Conservation (phyloP, 2,797 vertebrate genomes). For the Poeciliopsis gracilis region DNA sequence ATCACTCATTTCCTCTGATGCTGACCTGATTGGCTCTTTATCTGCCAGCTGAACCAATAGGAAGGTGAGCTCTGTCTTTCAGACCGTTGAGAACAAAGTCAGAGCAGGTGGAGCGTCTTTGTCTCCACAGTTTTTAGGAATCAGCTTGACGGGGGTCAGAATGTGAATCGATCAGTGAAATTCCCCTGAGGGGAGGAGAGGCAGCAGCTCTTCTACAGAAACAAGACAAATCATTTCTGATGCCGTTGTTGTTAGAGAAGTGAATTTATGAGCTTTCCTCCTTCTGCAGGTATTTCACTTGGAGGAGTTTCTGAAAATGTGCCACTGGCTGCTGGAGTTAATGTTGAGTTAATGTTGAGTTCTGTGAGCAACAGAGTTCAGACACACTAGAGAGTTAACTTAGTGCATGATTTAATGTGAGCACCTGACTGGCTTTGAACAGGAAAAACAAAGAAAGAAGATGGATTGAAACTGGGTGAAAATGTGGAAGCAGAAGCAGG, state of each 20-base stretch:
- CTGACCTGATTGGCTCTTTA: background rate
- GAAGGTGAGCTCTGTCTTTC: background rate
- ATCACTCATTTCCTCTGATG: background rate
- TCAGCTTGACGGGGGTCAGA: conserved; percentile 26
- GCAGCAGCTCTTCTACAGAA: conserved; percentile 59
- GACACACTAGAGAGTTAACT: conserved; percentile 9
- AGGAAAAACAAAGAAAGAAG: conserved; percentile 24
- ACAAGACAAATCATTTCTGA: conserved; percentile 50
- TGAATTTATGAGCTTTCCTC: conserved; percentile 57
- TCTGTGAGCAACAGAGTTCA: conserved; percentile 17
- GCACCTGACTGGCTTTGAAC: conserved; percentile 26
- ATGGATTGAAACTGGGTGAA: conserved; percentile 19
- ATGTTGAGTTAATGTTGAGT: conserved; percentile 11
- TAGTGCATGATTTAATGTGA: conserved; percentile 41
- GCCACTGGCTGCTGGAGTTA: conserved; percentile 8
- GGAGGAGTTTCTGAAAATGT: conserved; percentile 49
- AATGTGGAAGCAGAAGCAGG: conserved; percentile 40
- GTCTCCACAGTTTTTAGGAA: conserved; percentile 36
- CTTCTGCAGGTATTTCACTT: conserved; percentile 62
- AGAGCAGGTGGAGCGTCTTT: conserved; percentile 59
- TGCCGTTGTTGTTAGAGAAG: conserved; percentile 62
- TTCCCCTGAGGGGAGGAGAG: conserved; percentile 22
- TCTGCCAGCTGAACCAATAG: background rate
- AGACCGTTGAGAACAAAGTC: background rate
- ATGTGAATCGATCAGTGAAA: conserved; percentile 56